A percentile compares a stretch with the other conserved stretches of the same genome.
Evolutionary conservation across 2,888 invertebrate genomes (phyloP).

Genomic region (Pocota personata): DNA sequence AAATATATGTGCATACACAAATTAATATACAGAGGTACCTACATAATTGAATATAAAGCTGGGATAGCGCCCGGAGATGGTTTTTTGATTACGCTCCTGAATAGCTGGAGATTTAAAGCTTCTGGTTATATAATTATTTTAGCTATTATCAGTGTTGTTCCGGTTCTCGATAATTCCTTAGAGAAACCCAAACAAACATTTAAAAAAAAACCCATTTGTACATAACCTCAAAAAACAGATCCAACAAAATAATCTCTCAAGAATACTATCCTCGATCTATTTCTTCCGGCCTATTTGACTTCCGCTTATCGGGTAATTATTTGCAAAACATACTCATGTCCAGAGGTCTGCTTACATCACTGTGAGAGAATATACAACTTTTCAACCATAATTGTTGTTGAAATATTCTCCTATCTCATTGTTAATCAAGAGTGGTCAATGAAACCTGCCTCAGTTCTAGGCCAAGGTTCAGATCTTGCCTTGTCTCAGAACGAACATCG

Average conservation of each 20-base stretch:
- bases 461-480: background rate
- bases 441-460: background rate
- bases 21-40: too few relatives aligned
- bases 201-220: background rate
- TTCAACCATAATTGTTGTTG: background rate
- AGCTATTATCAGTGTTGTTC: too few relatives aligned
- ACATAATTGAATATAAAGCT: too few relatives aligned
- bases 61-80: too few relatives aligned
- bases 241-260: background rate
- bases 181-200: too few relatives aligned
- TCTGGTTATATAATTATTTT: too few relatives aligned
- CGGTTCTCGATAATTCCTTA: too few relatives aligned
- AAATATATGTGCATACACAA: too few relatives aligned
- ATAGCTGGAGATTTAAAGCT: too few relatives aligned
- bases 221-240: background rate
- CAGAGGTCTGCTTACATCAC: constrained; percentile 8
- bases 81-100: too few relatives aligned
- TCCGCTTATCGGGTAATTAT: background rate
- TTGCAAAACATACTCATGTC: background rate
- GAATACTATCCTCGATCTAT: background rate
- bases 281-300: background rate
- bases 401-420: background rate
- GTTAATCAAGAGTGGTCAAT: background rate
- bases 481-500: background rate
- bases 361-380: background rate